A percentile compares a stretch with the other conserved stretches of the same genome.
phyloP scores from a whole-genome alignment of 2,888 invertebrate genomes.

The Tinea trinotella region DNA sequence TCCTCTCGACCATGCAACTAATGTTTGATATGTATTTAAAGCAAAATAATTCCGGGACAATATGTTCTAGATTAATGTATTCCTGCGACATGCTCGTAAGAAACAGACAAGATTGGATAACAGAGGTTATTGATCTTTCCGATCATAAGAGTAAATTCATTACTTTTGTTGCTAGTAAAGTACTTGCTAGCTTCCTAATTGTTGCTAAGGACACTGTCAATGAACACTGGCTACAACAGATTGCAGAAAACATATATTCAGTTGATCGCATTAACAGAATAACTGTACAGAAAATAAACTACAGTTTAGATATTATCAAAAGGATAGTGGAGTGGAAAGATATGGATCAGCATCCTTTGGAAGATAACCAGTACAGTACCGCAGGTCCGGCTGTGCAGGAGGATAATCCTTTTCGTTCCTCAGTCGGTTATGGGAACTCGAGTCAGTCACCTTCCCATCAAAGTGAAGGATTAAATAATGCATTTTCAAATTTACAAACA shows the following conservation, averaged over 20 bases:
- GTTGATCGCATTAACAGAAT: slow-evolving; percentile 76
- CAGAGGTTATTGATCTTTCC: slow-evolving; percentile 85
- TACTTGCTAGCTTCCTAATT: slow-evolving; percentile 86
- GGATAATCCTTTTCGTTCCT: slow-evolving; percentile 58
- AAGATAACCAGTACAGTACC: slow-evolving; percentile 73
- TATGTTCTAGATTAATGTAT: slow-evolving; percentile 85
- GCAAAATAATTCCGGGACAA: slow-evolving; percentile 85
- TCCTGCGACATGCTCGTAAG: slow-evolving; percentile 85
- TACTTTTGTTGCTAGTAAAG: slow-evolving; percentile 84
- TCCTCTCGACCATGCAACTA: slow-evolving; percentile 86
- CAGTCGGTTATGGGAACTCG: slow-evolving; percentile 42
- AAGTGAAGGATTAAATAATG: slow-evolving; percentile 50
- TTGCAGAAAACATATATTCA: slow-evolving; percentile 79
- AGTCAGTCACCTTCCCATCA: slow-evolving; percentile 39
- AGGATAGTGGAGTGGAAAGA: slow-evolving; percentile 93
- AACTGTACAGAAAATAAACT: slow-evolving; percentile 83
- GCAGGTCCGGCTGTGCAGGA: slow-evolving; percentile 52
- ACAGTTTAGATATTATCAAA: slow-evolving; percentile 87
- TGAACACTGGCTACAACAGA: slow-evolving; percentile 83
- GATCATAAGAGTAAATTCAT: slow-evolving; percentile 85
- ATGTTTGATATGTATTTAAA: slow-evolving; percentile 88
- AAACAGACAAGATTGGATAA: slow-evolving; percentile 87
- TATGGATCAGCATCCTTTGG: slow-evolving; percentile 83
- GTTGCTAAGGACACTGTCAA: slow-evolving; percentile 87
- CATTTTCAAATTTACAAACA: slow-evolving; percentile 63